Conservation (phyloP, 2,888 invertebrate species). For the Limnephilus lunatus region DNA sequence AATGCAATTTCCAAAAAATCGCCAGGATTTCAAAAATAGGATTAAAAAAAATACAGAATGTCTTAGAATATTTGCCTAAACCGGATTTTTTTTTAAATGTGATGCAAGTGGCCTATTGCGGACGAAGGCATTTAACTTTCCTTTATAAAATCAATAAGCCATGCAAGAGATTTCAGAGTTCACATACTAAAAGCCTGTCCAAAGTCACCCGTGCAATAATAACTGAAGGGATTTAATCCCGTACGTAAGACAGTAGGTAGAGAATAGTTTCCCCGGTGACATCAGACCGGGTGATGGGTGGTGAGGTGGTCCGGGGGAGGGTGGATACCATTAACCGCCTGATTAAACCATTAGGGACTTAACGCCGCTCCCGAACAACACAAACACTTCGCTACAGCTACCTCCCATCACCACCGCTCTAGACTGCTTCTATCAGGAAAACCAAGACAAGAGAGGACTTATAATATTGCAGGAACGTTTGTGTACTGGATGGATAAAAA, state of each 20-base stretch:
- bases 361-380: background rate
- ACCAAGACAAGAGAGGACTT: background rate
- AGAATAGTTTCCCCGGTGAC: background rate
- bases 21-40: no score
- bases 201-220: background rate
- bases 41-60: no score
- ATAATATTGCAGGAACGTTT: no score
- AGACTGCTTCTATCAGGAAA: background rate
- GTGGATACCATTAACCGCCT: background rate
- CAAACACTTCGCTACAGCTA: background rate
- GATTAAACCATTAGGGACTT: conserved; percentile 2
- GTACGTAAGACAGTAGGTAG: background rate
- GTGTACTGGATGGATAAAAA: no score
- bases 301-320: background rate
- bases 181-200: background rate
- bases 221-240: background rate
- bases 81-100: no score
- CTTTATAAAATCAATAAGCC: no score
- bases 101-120: no score
- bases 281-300: background rate
- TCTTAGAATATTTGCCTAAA: no score
- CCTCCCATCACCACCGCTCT: background rate
- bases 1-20: no score
- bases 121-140: no score
- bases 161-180: no score